Evolutionary conservation across 64 coral and sea anemone species (phyloP), one percentile per base, ranked within the genome.

Genomic region (Dendrophyllia cribrosa): DNA sequence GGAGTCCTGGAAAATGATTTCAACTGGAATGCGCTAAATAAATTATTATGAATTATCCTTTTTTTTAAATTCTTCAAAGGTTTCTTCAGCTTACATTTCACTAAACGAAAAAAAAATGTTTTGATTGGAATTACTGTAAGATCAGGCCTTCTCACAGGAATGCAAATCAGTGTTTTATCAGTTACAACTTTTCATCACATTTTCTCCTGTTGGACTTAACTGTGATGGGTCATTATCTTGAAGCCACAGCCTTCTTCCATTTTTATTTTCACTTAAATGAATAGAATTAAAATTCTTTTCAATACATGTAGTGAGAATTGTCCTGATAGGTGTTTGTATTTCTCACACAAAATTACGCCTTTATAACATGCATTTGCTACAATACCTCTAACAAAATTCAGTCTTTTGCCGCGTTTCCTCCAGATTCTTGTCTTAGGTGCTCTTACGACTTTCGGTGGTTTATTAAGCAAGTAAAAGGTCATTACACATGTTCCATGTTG

Each of bases 341-440:
- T 62, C 13, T 90, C 13, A 14, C 76, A 90, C 8, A 90, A 61
- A 0, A 90, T 46, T 79, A 90, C 75, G 20, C 88, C 88, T 9
- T 80, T 58, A 43, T 78, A 65, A 68, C 69, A 80, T 23, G 43
- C 66, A 79, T 67, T 90, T 50, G 88, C n/a, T n/a, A 55, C 77
- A 75, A 90, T 79, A 90, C 49, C 14, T 70, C 81, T 90, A 52
- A 90, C 88, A 0, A 90, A 58, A 66, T 79, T 90, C 15, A 90
- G 12, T 67, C 88, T 43, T 88, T 88, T 56, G 8, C 76, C 76
- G 6, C 3, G 88, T 90, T 81, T 90, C 79, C 88, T 67, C 88
- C 88, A 90, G n/a, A 90, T 90, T 24, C 88, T 60, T 79, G 74
- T 75, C 68, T 90, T 70, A 43, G 88, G 63, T 11, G 88, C 59